A percentile compares a stretch with the other conserved stretches of the same genome.
Evolutionary conservation across 1,140 invertebrate species (phyloP).

Genomic region (Laupala kohalensis): DNA sequence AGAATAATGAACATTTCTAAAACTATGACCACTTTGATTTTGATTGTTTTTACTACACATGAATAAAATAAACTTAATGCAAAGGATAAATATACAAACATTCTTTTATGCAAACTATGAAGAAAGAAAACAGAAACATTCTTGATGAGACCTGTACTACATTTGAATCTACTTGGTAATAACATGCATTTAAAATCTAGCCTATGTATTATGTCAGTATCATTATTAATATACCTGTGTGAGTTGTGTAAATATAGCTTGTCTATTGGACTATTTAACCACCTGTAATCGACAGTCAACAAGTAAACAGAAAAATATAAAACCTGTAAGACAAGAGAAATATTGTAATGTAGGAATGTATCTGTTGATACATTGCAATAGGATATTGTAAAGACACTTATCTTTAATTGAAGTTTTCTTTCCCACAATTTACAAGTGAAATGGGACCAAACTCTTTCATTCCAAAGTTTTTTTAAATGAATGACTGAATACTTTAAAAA

Average conservation of each 20-base stretch:
- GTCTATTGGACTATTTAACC: conserved; percentile 3
- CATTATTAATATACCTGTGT: conserved; percentile 5
- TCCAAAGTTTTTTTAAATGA: background rate
- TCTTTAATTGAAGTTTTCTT: background rate
- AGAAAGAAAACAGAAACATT: background rate
- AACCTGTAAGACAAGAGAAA: conserved; percentile 3
- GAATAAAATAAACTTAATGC: background rate
- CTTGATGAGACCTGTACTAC: conserved; percentile 4
- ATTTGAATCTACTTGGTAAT: conserved; percentile 2
- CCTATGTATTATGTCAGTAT: conserved; percentile 4
- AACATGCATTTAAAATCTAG: conserved; percentile 7
- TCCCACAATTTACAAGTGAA: background rate
- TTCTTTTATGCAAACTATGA: conserved; percentile 1
- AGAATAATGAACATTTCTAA: too few relatives aligned
- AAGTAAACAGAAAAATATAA: conserved; percentile 1
- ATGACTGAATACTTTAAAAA: background rate
- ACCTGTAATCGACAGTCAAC: conserved; percentile 1
- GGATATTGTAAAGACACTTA: conserved; percentile 4
- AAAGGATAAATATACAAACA: background rate
- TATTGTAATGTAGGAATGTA: background rate
- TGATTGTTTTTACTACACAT: too few relatives aligned
- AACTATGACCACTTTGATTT: too few relatives aligned
- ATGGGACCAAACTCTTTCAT: background rate
- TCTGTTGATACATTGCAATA: background rate
- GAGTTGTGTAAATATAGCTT: conserved; percentile 3